A percentile compares a stretch with the other conserved stretches of the same genome.
Evolutionary conservation across 2,888 invertebrate genomes (phyloP).

Genomic region (Odontothrips loti): DNA sequence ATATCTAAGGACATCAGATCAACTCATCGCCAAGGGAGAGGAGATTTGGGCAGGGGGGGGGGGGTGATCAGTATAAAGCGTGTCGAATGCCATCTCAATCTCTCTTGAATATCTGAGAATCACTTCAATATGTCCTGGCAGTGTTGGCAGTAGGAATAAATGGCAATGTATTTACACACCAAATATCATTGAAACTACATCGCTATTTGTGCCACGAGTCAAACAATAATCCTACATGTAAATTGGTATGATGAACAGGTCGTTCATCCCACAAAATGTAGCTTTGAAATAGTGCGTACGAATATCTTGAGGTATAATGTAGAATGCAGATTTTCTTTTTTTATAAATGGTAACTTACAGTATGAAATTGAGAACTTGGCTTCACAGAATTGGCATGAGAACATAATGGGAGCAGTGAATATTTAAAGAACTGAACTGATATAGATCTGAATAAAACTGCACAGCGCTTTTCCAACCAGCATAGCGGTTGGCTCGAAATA

Average conservation of each 20-base stretch:
- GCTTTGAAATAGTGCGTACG: constrained; percentile 10
- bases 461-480: neutral
- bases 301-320: neutral
- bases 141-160: constrained; percentile 38
- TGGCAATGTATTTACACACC: constrained; percentile 35
- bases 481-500: neutral
- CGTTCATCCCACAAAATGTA: neutral
- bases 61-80: neutral
- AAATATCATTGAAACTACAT: constrained; percentile 16
- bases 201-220: constrained; percentile 24
- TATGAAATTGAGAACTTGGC: constrained; percentile 7
- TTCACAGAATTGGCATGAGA: constrained; percentile 19
- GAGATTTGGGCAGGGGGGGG: neutral
- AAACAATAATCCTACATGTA: constrained; percentile 15
- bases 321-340: neutral
- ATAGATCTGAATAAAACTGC: neutral
- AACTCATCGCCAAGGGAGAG: neutral
- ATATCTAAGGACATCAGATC: constrained; percentile 3
- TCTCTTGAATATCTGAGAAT: neutral
- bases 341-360: neutral
- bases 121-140: constrained; percentile 35
- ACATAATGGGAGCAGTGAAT: neutral
- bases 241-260: neutral
- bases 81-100: neutral
- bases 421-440: neutral